Conservation (phyloP, 2,888 invertebrate genomes). For the Augiades crinisus region DNA sequence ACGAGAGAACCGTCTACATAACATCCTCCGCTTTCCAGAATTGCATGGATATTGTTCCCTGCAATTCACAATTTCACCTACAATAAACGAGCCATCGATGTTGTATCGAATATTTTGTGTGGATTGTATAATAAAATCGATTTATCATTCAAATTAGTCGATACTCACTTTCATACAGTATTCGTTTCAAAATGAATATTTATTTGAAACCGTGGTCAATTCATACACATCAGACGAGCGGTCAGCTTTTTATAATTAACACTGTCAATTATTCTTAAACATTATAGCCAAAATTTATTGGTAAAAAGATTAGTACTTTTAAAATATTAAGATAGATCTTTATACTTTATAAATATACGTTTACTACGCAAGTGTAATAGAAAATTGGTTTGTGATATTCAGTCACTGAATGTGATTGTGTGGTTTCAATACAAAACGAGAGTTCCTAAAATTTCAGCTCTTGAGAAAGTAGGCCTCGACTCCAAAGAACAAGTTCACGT, state of each 20-base stretch:
- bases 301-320: too few species aligned
- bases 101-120: background rate
- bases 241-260: too few species aligned
- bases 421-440: slow-evolving; percentile 10
- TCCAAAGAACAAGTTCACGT: slow-evolving; percentile 43
- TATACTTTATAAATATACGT: too few species aligned
- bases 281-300: too few species aligned
- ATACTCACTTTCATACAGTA: background rate
- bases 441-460: slow-evolving; percentile 20
- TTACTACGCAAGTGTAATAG: too few species aligned
- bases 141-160: background rate
- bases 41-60: slow-evolving; percentile 15
- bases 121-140: background rate
- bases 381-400: slow-evolving; percentile 1
- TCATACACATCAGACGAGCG: too few species aligned
- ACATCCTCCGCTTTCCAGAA: slow-evolving; percentile 15
- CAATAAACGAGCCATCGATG: slow-evolving; percentile 19
- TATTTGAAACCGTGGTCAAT: too few species aligned
- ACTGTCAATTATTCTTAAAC: too few species aligned
- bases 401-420: slow-evolving; percentile 10
- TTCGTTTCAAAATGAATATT: background rate
- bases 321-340: too few species aligned
- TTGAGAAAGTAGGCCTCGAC: slow-evolving; percentile 21
- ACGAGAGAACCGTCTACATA: slow-evolving; percentile 29
- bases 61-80: slow-evolving; percentile 11